Percentiles rank a stretch among this genome's conserved stretches.
These are phyloP conservation scores for Himalopsyche japonica DNA, from an alignment of 2,888 invertebrate species.

Conservation along the genomic window DNA sequence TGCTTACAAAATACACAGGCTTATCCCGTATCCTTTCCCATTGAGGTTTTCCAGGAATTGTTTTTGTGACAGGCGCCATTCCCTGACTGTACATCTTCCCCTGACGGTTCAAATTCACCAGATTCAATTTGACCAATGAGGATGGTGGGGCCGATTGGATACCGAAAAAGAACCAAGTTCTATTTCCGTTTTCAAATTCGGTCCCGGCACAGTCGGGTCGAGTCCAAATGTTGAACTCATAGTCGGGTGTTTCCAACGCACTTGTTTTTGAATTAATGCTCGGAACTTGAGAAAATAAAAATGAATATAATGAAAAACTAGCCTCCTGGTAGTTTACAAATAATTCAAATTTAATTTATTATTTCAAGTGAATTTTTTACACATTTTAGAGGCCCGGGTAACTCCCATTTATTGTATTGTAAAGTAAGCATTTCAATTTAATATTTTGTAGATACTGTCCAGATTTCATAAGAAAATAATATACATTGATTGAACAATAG, in stretches of 20 bases:
- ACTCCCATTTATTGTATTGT: too few relatives aligned
- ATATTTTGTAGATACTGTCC: too few relatives aligned
- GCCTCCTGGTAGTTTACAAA: too few relatives aligned
- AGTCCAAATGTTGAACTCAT: conserved; percentile 90
- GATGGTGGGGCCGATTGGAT: conserved; percentile 63
- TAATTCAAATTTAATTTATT: too few relatives aligned
- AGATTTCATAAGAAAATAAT: too few relatives aligned
- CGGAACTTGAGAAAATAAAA: conserved; percentile 46
- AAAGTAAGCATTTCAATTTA: too few relatives aligned
- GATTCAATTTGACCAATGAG: conserved; percentile 73
- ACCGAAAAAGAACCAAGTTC: conserved; percentile 93
- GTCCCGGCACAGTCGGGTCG: conserved; percentile 87
- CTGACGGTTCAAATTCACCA: conserved; percentile 87
- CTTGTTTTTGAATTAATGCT: conserved; percentile 51
- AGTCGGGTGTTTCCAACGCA: conserved; percentile 63
- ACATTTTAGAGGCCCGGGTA: too few relatives aligned
- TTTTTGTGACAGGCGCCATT: conserved; percentile 80
- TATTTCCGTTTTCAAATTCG: conserved; percentile 84
- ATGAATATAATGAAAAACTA: too few relatives aligned
- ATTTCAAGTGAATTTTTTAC: too few relatives aligned
- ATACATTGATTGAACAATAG: too few relatives aligned
- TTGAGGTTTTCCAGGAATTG: conserved; percentile 74
- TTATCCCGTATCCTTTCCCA: conserved; percentile 86
- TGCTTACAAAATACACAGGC: conserved; percentile 73
- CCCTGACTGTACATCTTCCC: conserved; percentile 90